phyloP scores from a whole-genome alignment of 2,888 invertebrate species.

The Morpho achilles region DNA sequence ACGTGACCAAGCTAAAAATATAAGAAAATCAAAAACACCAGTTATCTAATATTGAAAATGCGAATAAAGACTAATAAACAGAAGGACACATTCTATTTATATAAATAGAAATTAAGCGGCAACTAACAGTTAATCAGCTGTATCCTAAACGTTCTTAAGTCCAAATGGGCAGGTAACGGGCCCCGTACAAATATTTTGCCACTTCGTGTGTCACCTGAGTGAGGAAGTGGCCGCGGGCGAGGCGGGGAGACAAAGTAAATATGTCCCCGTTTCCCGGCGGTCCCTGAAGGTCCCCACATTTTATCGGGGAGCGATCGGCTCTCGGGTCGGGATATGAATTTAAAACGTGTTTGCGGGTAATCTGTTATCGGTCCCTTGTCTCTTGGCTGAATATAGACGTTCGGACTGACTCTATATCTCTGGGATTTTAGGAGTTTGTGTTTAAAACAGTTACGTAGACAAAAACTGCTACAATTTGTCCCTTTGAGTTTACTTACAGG shows the following conservation, averaged over 20 bases:
- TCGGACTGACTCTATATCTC: slow-evolving; percentile 58
- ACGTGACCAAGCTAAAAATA: no score
- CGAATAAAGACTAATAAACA: no score
- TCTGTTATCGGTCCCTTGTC: slow-evolving; percentile 80
- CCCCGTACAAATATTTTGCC: slow-evolving; percentile 74
- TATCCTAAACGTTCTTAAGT: slow-evolving; percentile 45
- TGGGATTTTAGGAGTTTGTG: slow-evolving; percentile 54
- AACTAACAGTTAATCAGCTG: slow-evolving; percentile 6
- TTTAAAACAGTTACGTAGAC: slow-evolving; percentile 16
- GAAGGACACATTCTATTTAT: no score
- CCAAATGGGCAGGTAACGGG: slow-evolving; percentile 67
- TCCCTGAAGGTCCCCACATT: slow-evolving; percentile 60
- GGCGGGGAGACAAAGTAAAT: slow-evolving; percentile 76
- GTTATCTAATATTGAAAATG: no score
- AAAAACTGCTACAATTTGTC: slow-evolving; percentile 8
- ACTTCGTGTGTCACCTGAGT: slow-evolving; percentile 75
- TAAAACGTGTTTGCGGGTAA: slow-evolving; percentile 80
- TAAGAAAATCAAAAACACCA: no score
- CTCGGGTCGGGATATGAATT: slow-evolving; percentile 78
- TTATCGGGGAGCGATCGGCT: slow-evolving; percentile 77
- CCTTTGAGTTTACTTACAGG: neutral
- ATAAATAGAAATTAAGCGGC: no score
- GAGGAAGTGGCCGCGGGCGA: slow-evolving; percentile 68
- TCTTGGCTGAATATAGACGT: slow-evolving; percentile 74
- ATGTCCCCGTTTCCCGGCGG: slow-evolving; percentile 72